A percentile compares a stretch with the other conserved stretches of the same genome.
Evolutionary conservation across 2,113 vertebrate species (phyloP).

Genomic region (Chloebia gouldiae): DNA sequence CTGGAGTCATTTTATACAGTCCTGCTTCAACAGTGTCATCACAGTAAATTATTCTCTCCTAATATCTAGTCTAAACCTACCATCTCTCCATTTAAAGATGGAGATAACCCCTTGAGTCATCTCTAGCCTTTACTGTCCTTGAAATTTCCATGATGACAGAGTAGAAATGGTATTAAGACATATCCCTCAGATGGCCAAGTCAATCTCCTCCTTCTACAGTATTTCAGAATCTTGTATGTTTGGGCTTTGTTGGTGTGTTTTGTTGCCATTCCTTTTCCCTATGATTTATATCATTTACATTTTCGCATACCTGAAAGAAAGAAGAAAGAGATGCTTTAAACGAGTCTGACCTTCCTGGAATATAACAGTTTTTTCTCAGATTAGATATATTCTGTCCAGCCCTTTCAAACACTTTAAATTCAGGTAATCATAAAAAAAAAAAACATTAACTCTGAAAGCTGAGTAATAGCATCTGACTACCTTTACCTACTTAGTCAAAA

Average conservation of each 20-base stretch:
- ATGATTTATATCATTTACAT: neutral
- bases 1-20: no score
- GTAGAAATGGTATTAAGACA: fast-evolving
- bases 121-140: neutral
- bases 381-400: neutral
- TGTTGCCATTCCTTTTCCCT: neutral
- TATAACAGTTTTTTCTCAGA: neutral
- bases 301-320: neutral
- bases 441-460: neutral
- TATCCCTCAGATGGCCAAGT: neutral
- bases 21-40: no score
- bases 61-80: neutral
- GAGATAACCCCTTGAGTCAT: neutral
- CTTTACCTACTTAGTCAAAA: neutral
- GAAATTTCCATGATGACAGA: neutral
- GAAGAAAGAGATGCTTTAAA: neutral
- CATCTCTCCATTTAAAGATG: neutral
- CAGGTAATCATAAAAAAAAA: neutral
- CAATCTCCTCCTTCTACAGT: neutral
- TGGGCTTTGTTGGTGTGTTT: neutral
- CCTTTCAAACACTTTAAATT: neutral
- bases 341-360: neutral
- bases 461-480: neutral
- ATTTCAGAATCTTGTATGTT: neutral
- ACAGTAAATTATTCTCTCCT: neutral